Conservation (phyloP, 2,888 invertebrate species). For the Hermodice carunculata region DNA sequence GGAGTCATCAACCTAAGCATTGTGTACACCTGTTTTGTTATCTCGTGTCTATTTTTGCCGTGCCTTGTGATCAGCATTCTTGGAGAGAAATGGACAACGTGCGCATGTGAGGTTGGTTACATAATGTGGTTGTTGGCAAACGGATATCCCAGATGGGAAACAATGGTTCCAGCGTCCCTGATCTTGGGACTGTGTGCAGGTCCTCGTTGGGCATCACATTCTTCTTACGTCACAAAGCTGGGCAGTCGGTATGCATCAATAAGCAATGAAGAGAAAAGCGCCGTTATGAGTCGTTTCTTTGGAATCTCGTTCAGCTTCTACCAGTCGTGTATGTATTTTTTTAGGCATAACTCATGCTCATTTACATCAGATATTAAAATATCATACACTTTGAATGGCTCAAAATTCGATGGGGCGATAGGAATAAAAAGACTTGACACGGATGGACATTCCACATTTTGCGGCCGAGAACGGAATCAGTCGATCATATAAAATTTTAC, state of each 20-base stretch:
- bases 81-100: conserved; percentile 88
- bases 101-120: conserved; percentile 92
- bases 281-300: conserved; percentile 96
- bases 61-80: conserved; percentile 47
- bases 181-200: conserved; percentile 96
- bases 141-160: conserved; percentile 79
- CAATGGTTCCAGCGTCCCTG: conserved; percentile 82
- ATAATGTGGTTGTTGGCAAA: conserved; percentile 95
- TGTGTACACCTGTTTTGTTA: conserved; percentile 91
- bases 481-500: too few species aligned
- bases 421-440: too few species aligned
- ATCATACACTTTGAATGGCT: too few species aligned
- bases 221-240: conserved; percentile 86
- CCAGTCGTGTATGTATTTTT: conserved; percentile 95
- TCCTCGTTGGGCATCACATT: conserved; percentile 99
- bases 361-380: too few species aligned
- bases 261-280: conserved; percentile 84
- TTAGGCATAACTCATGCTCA: too few species aligned
- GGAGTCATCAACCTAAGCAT: conserved; percentile 91
- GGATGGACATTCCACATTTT: too few species aligned
- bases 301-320: conserved; percentile 99
- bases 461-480: too few species aligned
- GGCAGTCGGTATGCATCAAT: conserved; percentile 91
- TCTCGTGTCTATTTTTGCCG: conserved; percentile 92
- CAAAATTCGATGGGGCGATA: too few species aligned